Evolutionary conservation across 64 coral and sea anemone genomes (phyloP).

Genomic region (Hydrozoanthus tunicans): DNA sequence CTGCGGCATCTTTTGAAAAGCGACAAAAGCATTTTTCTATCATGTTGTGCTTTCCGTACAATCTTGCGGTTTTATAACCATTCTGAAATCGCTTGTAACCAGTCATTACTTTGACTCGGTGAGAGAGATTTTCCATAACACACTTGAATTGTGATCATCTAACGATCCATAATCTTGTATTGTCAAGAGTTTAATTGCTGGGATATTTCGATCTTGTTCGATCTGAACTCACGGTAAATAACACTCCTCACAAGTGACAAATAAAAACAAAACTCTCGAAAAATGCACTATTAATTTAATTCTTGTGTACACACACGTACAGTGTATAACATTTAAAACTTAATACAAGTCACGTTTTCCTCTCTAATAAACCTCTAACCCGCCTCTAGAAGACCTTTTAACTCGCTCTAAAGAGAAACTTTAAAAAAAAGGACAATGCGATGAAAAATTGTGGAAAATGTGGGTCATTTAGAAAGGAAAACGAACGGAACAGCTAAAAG

Average conservation of each 20-base stretch:
- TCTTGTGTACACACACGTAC: conserved; percentile 43
- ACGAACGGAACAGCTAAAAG: conserved; percentile 9
- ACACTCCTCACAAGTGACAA: conserved; percentile 19
- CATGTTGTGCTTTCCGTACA: neutral
- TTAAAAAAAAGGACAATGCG: neutral
- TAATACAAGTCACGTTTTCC: conserved; percentile 23
- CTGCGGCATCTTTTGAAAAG: conserved; percentile 50
- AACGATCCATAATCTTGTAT: neutral
- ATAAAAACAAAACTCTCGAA: conserved; percentile 17
- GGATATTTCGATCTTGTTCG: neutral
- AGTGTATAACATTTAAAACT: conserved; percentile 7
- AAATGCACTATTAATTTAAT: neutral
- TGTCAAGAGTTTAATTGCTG: conserved; percentile 16
- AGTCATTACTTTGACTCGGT: conserved; percentile 43
- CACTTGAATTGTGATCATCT: neutral
- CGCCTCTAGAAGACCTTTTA: neutral
- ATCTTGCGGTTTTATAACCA: conserved; percentile 42
- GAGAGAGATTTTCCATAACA: conserved; percentile 40
- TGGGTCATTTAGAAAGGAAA: conserved; percentile 27
- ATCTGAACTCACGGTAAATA: conserved; percentile 1
- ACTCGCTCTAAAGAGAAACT: neutral
- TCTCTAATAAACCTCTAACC: neutral
- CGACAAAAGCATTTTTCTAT: conserved; percentile 20
- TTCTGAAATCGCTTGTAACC: conserved; percentile 37
- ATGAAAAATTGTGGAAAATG: conserved; percentile 48